Evolutionary conservation across 2,113 vertebrate species (phyloP).

Genomic region (Noctilio leporinus): DNA sequence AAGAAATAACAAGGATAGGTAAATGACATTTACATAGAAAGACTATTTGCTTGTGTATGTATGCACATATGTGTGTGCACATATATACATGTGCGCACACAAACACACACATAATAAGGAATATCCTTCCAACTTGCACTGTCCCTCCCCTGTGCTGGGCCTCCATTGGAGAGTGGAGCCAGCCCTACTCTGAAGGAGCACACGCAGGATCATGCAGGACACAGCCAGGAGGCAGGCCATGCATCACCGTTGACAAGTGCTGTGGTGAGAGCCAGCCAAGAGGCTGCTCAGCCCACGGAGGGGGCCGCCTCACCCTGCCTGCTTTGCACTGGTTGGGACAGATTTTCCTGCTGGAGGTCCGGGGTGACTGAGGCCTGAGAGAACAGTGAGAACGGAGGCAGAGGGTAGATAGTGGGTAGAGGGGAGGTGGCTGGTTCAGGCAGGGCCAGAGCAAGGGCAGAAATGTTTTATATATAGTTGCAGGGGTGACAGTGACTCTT

Average conservation of each 20-base stretch:
- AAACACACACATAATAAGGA: no score
- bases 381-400: background rate
- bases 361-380: background rate
- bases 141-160: background rate
- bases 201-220: fast-evolving
- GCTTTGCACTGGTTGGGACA: background rate
- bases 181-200: background rate
- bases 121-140: background rate
- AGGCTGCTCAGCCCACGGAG: background rate
- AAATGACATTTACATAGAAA: background rate
- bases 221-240: no score
- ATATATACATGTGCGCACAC: no score
- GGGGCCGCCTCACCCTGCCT: background rate
- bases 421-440: background rate
- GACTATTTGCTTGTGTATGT: background rate
- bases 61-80: background rate
- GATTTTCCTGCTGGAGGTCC: background rate
- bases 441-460: background rate
- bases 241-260: fast-evolving
- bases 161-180: background rate
- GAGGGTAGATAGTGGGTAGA: fast-evolving
- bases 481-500: background rate
- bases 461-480: no score
- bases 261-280: background rate
- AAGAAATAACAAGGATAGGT: background rate